Conservation (phyloP, 2,888 invertebrate genomes). For the Agapostemon virescens region DNA sequence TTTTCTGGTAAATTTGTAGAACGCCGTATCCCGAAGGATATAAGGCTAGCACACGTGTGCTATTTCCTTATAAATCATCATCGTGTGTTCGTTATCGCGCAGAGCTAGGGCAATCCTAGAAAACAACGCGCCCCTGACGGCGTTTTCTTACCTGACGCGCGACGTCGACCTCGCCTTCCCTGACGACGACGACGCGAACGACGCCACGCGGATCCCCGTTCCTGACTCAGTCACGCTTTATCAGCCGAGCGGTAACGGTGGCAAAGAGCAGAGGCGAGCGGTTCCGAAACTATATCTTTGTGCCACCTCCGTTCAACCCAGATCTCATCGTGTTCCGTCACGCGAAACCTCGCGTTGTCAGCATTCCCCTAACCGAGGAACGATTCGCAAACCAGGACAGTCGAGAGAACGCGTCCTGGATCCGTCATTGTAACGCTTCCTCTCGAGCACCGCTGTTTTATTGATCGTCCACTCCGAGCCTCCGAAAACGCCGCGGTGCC, state of each 20-base stretch:
- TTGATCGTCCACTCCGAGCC: constrained; percentile 33
- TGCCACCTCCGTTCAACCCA: constrained; percentile 36
- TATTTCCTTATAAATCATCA: no score
- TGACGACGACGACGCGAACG: constrained; percentile 10
- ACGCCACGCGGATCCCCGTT: constrained; percentile 27
- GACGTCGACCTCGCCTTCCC: constrained; percentile 17
- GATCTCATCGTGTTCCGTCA: constrained; percentile 34
- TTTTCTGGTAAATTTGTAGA: no score
- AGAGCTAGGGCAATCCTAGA: background rate
- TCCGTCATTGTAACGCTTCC: background rate
- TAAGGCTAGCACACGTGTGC: background rate
- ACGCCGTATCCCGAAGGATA: background rate
- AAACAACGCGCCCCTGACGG: constrained; percentile 4
- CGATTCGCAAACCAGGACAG: background rate
- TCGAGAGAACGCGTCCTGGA: background rate
- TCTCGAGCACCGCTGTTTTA: constrained; percentile 7
- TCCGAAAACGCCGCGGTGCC: constrained; percentile 14
- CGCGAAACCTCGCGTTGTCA: background rate
- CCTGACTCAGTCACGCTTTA: constrained; percentile 60
- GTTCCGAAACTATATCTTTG: constrained; percentile 4
- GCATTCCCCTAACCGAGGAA: background rate
- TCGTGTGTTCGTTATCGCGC: background rate
- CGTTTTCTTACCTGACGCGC: background rate
- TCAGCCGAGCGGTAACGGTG: constrained; percentile 54
- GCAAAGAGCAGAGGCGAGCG: constrained; percentile 32